These are phyloP conservation scores for Megamerina dolium DNA, from an alignment of 2,888 invertebrate genomes.

Conservation along the genomic window DNA sequence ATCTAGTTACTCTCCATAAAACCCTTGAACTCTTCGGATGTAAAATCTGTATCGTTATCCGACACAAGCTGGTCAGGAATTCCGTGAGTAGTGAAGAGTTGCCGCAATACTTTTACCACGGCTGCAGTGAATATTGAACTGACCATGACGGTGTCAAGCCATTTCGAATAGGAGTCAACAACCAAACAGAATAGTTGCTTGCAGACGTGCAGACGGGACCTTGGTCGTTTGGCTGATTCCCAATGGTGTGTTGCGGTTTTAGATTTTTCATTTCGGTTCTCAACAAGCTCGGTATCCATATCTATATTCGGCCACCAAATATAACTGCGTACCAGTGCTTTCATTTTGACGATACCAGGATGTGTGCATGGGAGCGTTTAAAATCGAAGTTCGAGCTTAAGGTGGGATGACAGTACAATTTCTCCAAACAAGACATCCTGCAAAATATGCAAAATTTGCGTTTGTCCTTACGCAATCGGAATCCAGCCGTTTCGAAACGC, in stretches of 20 bases:
- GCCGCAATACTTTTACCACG: too few relatives aligned
- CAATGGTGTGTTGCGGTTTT: too few relatives aligned
- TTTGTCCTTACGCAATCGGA: constrained; percentile 14
- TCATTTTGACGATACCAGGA: too few relatives aligned
- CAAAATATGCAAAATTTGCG: constrained; percentile 16
- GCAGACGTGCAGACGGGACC: constrained; percentile 7
- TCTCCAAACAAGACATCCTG: too few relatives aligned
- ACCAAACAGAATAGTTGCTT: constrained; percentile 9
- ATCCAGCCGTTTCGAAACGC: constrained; percentile 8
- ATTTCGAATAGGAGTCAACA: constrained; percentile 15
- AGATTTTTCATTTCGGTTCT: too few relatives aligned
- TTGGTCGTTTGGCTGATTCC: neutral
- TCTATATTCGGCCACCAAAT: too few relatives aligned
- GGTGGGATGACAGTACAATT: too few relatives aligned
- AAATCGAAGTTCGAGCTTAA: too few relatives aligned
- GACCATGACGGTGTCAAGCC: constrained; percentile 13
- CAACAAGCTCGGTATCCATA: too few relatives aligned
- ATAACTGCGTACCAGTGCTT: too few relatives aligned
- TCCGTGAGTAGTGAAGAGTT: constrained; percentile 14
- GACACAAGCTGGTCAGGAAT: constrained; percentile 14
- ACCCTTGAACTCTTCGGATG: constrained; percentile 11
- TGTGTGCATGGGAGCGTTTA: too few relatives aligned
- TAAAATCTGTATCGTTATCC: constrained; percentile 16
- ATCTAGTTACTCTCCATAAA: constrained; percentile 6
- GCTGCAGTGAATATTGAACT: constrained; percentile 11